Evolutionary conservation across 2,113 vertebrate species (phyloP).

Genomic region (Lophochroa leadbeateri): DNA sequence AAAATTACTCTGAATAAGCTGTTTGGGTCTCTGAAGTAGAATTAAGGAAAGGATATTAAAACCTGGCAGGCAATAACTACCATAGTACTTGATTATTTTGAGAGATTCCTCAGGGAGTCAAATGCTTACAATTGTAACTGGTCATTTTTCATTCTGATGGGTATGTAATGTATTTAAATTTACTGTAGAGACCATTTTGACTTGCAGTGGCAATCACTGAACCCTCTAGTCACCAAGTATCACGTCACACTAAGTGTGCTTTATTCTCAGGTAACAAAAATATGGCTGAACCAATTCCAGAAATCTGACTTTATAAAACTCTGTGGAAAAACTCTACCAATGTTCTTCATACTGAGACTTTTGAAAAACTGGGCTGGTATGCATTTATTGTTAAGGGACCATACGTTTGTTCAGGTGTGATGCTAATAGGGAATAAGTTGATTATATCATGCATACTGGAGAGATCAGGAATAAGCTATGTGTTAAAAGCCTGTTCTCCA

Average conservation of each 20-base stretch:
- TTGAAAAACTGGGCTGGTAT: not conserved
- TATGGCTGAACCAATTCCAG: not conserved
- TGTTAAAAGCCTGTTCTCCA: not conserved
- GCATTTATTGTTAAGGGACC: not conserved
- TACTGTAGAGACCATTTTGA: not conserved
- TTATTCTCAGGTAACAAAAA: not conserved
- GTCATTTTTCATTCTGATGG: not conserved
- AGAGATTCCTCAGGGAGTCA: slow-evolving; percentile 13
- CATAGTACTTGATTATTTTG: not conserved
- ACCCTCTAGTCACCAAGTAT: not conserved
- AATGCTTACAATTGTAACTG: not conserved
- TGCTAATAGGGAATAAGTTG: not conserved
- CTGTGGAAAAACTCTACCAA: not conserved
- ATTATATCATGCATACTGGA: fast-evolving
- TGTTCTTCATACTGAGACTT: not conserved
- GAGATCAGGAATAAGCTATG: not conserved
- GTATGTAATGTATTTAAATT: not conserved
- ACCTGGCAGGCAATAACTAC: not conserved
- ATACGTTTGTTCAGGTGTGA: not conserved
- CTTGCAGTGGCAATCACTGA: not conserved
- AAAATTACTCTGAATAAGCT: not conserved
- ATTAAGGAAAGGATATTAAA: slow-evolving; percentile 19
- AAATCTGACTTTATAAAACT: not conserved
- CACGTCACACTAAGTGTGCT: not conserved
- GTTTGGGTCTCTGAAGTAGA: not conserved